A percentile compares a stretch with the other conserved stretches of the same genome.
phyloP scores from a whole-genome alignment of 2,888 invertebrate genomes.

The Drosophila nigritarsus region DNA sequence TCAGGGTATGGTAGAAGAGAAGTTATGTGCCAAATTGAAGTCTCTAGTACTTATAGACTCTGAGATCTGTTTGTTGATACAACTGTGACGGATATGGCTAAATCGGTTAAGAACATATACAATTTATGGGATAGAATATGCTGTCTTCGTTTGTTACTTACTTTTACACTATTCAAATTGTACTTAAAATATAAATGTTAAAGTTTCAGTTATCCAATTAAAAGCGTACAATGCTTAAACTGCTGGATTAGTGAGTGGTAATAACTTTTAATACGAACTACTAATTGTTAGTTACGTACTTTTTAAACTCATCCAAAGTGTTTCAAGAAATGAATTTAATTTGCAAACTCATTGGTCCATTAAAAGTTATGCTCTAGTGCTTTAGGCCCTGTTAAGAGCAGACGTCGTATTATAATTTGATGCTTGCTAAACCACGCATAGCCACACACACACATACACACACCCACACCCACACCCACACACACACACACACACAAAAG shows the following conservation, averaged over 20 bases:
- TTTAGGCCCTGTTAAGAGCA: conserved; percentile 43
- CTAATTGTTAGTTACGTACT: neutral
- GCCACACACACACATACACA: neutral
- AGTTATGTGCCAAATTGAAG: neutral
- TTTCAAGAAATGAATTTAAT: conserved; percentile 34
- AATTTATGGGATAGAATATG: neutral
- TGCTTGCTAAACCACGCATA: conserved; percentile 22
- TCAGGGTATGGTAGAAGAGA: neutral
- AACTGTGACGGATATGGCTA: neutral
- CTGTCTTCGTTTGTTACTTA: neutral
- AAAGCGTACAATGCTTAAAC: neutral
- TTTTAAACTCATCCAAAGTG: neutral
- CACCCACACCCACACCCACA: neutral
- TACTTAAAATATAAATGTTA: no score
- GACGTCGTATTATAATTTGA: conserved; percentile 47
- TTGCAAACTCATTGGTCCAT: conserved; percentile 33
- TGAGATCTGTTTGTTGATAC: neutral
- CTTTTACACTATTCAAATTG: no score
- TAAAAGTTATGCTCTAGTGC: conserved; percentile 44
- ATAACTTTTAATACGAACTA: neutral
- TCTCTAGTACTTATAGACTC: neutral
- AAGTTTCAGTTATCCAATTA: neutral
- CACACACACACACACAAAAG: conserved; percentile 47
- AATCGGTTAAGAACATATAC: neutral
- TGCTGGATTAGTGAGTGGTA: neutral